phyloP scores from a whole-genome alignment of 2,113 vertebrate species.

The Melozone crissalis region DNA sequence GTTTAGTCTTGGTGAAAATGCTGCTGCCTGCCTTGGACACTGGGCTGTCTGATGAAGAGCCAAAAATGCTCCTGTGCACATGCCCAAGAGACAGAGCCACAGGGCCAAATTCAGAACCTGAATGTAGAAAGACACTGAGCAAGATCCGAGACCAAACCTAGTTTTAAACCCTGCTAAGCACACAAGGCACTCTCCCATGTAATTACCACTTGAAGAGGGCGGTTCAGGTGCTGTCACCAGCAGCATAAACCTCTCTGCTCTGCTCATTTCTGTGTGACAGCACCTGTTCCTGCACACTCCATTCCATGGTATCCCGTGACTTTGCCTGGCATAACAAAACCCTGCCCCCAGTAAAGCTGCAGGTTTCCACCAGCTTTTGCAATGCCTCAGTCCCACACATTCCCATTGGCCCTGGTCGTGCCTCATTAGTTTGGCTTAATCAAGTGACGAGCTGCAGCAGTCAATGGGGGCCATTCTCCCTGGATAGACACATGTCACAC shows the following conservation, averaged over 20 bases:
- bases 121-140: not conserved
- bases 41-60: not conserved
- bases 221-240: not conserved
- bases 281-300: not conserved
- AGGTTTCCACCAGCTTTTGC: constrained; percentile 4
- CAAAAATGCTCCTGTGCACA: not conserved
- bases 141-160: not conserved
- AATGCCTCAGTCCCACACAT: not conserved
- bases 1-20: not conserved
- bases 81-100: not conserved
- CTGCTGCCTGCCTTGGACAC: not conserved
- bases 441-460: constrained; percentile 50
- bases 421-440: constrained; percentile 72
- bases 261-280: not conserved
- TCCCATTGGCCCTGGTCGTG: constrained; percentile 30
- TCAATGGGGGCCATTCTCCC: constrained; percentile 65
- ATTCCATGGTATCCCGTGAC: not conserved
- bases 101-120: not conserved
- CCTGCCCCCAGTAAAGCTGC: not conserved
- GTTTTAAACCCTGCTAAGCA: not conserved
- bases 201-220: not conserved
- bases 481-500: constrained; percentile 62
- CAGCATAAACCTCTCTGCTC: not conserved
- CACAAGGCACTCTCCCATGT: not conserved
- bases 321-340: not conserved